Evolutionary conservation across 2,113 vertebrate species (phyloP).

Genomic region (Leptobrachium leishanense): DNA sequence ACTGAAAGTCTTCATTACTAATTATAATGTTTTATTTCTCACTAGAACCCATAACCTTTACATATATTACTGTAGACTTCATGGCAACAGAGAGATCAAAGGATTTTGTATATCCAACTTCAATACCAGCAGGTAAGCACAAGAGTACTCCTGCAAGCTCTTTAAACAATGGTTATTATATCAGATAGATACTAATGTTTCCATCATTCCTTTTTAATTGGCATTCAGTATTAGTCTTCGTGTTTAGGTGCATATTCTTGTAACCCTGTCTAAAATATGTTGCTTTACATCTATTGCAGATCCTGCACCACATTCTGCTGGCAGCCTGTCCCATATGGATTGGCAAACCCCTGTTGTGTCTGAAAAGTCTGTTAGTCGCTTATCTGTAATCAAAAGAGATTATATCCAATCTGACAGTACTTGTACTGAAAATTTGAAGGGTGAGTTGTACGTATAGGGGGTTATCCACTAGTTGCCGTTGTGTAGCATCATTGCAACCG

Average conservation of each 20-base stretch:
- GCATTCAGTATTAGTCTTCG: neutral
- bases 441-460: conserved; percentile 61
- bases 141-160: neutral
- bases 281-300: conserved; percentile 47
- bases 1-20: no score
- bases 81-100: conserved; percentile 66
- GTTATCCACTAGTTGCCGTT: no score
- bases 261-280: neutral
- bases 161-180: neutral
- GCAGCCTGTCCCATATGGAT: conserved; percentile 69
- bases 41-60: no score
- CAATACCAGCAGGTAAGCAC: conserved; percentile 54
- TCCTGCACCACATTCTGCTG: conserved; percentile 50
- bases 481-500: neutral
- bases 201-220: neutral
- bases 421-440: conserved; percentile 81
- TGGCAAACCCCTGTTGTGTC: conserved; percentile 84
- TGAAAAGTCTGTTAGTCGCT: conserved; percentile 74
- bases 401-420: conserved; percentile 79
- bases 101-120: conserved; percentile 59
- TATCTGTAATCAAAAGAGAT: conserved; percentile 70
- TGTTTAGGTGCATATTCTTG: neutral
- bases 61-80: neutral
- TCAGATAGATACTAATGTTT: neutral
- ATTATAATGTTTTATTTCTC: no score